Conservation (phyloP, 2,113 vertebrate genomes). For the Cololabis saira region DNA sequence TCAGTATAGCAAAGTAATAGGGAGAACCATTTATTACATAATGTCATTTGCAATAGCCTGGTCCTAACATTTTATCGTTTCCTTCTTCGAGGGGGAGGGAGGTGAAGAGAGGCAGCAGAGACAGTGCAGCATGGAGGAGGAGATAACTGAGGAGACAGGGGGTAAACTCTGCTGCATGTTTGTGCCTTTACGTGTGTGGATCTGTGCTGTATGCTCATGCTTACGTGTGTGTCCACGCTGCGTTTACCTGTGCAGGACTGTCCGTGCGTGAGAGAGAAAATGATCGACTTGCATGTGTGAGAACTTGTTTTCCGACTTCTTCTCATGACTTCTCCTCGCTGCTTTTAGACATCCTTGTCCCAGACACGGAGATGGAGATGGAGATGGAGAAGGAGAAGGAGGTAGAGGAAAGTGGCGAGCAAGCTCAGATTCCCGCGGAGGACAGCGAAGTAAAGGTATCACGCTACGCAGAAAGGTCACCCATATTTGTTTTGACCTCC, state of each 20-base stretch:
- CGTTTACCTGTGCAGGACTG: constrained; percentile 35
- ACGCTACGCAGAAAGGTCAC: neutral
- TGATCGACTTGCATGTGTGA: constrained; percentile 1
- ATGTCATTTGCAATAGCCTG: constrained; percentile 5
- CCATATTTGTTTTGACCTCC: neutral
- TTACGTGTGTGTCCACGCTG: constrained; percentile 15
- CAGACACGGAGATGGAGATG: constrained; percentile 56
- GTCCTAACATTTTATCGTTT: constrained; percentile 28
- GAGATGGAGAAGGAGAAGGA: constrained; percentile 69
- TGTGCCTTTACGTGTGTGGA: constrained; percentile 21
- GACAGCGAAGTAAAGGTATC: constrained; percentile 57
- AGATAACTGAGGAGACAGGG: constrained; percentile 64
- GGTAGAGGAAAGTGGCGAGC: constrained; percentile 51
- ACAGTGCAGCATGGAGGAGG: constrained; percentile 75
- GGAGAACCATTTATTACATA: neutral
- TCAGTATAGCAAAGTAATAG: neutral
- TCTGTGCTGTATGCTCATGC: constrained; percentile 12
- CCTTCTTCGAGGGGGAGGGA: constrained; percentile 80
- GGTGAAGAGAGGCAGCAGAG: constrained; percentile 83
- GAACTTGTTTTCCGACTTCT: neutral
- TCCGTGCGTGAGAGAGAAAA: constrained; percentile 22
- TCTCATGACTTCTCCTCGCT: constrained; percentile 19
- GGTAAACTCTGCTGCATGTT: constrained; percentile 58
- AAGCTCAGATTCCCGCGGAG: constrained; percentile 45
- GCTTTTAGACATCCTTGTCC: constrained; percentile 51